phyloP scores from a whole-genome alignment of 2,797 vertebrate genomes.

The Oryzias sinensis region DNA sequence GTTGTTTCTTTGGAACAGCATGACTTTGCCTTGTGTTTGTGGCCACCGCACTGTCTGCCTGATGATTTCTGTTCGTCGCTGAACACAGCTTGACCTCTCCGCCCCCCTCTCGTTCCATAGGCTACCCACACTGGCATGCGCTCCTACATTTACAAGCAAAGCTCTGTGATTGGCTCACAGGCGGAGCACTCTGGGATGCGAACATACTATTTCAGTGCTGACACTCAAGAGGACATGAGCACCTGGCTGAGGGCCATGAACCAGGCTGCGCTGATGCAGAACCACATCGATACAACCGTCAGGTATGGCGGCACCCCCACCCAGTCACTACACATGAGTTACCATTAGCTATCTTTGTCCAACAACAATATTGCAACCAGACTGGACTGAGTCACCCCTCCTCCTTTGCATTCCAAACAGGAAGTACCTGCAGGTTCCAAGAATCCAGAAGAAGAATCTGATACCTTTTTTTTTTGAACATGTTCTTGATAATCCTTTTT shows the following conservation, averaged over 20 bases:
- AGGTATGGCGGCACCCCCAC: conserved; percentile 27
- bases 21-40: conserved; percentile 33
- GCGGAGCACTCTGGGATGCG: conserved; percentile 91
- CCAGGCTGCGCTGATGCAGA: conserved; percentile 88
- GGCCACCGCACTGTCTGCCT: conserved; percentile 1
- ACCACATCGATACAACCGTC: conserved; percentile 48
- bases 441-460: no score
- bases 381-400: no score
- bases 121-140: conserved; percentile 91
- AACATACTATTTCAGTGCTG: conserved; percentile 95
- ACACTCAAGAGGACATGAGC: conserved; percentile 94
- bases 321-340: background rate
- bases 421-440: no score
- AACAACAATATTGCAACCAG: no score
- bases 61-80: conserved; percentile 6
- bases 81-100: conserved; percentile 12
- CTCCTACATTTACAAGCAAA: conserved; percentile 87
- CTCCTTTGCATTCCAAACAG: no score
- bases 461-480: no score
- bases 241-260: conserved; percentile 92
- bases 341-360: no score
- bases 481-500: no score
- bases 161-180: conserved; percentile 87
- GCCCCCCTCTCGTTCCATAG: conserved; percentile 67
- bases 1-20: conserved; percentile 47